These are phyloP conservation scores for Myiopsitta monachus DNA, from an alignment of 2,113 vertebrate genomes.

Conservation along the genomic window DNA sequence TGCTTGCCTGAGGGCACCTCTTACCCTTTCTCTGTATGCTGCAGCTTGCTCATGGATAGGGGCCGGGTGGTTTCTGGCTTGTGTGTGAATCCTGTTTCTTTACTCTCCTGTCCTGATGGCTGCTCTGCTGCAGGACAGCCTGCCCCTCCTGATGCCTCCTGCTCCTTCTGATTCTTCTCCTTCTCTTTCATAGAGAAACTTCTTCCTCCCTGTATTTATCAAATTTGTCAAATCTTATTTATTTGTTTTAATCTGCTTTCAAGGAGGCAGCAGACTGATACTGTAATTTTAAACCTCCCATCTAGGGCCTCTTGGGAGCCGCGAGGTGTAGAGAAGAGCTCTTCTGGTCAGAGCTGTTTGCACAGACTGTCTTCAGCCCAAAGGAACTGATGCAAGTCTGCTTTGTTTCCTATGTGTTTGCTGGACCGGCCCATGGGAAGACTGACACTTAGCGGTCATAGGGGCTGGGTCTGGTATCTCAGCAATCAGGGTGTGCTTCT, in stretches of 20 bases:
- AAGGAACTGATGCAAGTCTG: neutral
- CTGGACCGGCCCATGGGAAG: neutral
- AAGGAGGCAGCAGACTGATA: neutral
- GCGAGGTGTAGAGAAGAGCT: neutral
- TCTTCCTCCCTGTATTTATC: neutral
- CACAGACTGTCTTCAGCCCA: neutral
- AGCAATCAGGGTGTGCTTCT: neutral
- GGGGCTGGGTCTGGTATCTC: neutral
- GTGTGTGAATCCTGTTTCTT: neutral
- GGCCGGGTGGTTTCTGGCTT: neutral
- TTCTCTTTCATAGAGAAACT: neutral
- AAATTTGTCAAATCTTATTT: neutral
- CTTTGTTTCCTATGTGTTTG: accelerated
- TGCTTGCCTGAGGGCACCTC: neutral
- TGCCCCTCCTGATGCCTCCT: neutral
- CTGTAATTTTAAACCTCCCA: neutral
- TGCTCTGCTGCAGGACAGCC: neutral
- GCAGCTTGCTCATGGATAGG: neutral
- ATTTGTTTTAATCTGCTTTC: neutral
- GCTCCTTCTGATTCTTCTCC: neutral
- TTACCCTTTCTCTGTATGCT: neutral
- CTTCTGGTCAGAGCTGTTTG: neutral
- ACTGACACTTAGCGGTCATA: neutral
- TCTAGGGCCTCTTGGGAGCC: neutral
- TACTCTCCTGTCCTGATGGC: neutral